These are phyloP conservation scores for Acleris holmiana DNA, from an alignment of 2,888 invertebrate species.

Conservation along the genomic window DNA sequence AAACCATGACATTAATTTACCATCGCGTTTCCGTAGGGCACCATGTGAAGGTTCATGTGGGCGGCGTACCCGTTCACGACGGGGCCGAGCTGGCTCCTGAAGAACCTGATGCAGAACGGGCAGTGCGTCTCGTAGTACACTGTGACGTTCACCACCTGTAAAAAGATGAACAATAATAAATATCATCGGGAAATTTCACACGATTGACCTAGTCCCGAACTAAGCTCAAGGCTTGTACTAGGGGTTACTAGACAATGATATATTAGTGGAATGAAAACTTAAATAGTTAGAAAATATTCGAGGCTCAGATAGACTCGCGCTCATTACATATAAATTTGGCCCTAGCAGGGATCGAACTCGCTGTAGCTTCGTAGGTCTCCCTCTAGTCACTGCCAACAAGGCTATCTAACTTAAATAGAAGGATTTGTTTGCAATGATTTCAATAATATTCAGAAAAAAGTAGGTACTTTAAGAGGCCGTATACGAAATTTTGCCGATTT, in stretches of 20 bases:
- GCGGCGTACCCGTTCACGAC: neutral
- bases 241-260: neutral
- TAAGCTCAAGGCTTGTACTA: neutral
- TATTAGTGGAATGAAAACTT: neutral
- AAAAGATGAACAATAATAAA: neutral
- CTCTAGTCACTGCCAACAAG: neutral
- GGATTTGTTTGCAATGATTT: too few relatives aligned
- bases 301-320: neutral
- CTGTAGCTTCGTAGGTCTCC: neutral
- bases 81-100: slow-evolving; percentile 77
- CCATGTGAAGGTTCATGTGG: neutral
- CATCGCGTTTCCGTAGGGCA: slow-evolving; percentile 69
- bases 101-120: slow-evolving; percentile 89
- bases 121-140: slow-evolving; percentile 91
- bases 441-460: too few relatives aligned
- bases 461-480: too few relatives aligned
- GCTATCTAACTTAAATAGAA: neutral
- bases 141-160: slow-evolving; percentile 42
- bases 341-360: neutral
- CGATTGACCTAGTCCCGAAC: neutral
- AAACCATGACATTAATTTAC: slow-evolving; percentile 68
- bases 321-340: neutral
- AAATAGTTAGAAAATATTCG: neutral
- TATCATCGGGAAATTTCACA: neutral
- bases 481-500: too few relatives aligned